Conservation (phyloP, 2,888 invertebrate genomes). For the Ennomos fuscantarius region DNA sequence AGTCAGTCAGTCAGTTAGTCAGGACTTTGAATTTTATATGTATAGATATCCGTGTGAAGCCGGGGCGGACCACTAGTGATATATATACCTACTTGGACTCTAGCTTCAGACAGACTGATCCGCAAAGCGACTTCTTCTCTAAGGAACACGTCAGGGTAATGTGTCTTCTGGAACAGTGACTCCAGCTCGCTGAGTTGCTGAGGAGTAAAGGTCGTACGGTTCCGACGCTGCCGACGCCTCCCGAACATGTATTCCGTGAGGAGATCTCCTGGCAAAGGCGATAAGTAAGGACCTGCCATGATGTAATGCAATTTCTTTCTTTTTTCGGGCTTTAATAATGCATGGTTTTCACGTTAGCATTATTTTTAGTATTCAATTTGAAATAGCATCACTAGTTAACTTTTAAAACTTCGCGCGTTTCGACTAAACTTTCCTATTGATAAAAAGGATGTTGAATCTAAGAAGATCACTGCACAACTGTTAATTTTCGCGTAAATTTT, state of each 20-base stretch:
- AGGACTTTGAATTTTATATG: too few species aligned
- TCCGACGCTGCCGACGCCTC: slow-evolving; percentile 93
- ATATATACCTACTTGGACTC: slow-evolving; percentile 90
- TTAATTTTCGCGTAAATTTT: slow-evolving; percentile 68
- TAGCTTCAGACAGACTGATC: slow-evolving; percentile 96
- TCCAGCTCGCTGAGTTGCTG: slow-evolving; percentile 97
- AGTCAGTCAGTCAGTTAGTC: too few species aligned
- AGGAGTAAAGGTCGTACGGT: slow-evolving; percentile 97
- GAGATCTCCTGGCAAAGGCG: slow-evolving; percentile 94
- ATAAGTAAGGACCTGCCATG: slow-evolving; percentile 96
- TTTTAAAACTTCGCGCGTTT: slow-evolving; percentile 51
- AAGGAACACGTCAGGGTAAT: slow-evolving; percentile 95
- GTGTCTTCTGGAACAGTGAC: slow-evolving; percentile 96
- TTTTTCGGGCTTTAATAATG: not conserved
- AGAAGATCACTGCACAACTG: slow-evolving; percentile 67
- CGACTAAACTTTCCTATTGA: slow-evolving; percentile 43
- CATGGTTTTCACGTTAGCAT: not conserved
- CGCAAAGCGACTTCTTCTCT: slow-evolving; percentile 96
- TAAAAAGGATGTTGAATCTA: slow-evolving; percentile 48
- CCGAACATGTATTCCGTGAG: slow-evolving; percentile 97
- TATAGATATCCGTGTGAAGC: too few species aligned
- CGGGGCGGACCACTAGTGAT: too few species aligned
- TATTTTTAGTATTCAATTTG: not conserved
- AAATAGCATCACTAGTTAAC: slow-evolving; percentile 39
- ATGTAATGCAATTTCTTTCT: not conserved